These are phyloP conservation scores for Zaprionus ghesquierei DNA, from an alignment of 1,140 invertebrate genomes.

Conservation along the genomic window DNA sequence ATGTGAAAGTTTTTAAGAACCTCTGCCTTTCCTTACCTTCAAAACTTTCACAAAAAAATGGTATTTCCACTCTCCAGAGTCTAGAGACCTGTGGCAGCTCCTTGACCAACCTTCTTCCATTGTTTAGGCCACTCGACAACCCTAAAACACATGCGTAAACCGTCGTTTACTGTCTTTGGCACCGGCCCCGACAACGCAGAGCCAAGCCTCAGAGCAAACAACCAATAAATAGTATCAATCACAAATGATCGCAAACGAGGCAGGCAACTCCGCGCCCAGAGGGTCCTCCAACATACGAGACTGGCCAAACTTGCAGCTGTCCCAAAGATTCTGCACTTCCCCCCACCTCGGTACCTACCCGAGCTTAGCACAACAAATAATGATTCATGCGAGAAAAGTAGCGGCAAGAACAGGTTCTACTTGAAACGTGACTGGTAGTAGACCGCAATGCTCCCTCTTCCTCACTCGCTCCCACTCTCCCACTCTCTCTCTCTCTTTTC, in stretches of 20 bases:
- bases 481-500: background rate
- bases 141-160: slow-evolving; percentile 37
- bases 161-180: slow-evolving; percentile 6
- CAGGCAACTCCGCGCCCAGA: slow-evolving; percentile 59
- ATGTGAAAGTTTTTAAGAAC: no score
- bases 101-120: background rate
- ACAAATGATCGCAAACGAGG: slow-evolving; percentile 76
- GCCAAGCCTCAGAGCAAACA: slow-evolving; percentile 50
- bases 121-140: slow-evolving; percentile 32
- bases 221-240: slow-evolving; percentile 79
- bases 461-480: background rate
- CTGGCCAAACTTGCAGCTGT: slow-evolving; percentile 77
- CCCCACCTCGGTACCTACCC: background rate
- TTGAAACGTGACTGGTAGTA: slow-evolving; percentile 55
- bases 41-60: background rate
- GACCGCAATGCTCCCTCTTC: background rate
- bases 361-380: slow-evolving; percentile 65
- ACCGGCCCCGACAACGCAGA: background rate
- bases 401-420: slow-evolving; percentile 72
- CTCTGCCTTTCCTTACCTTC: background rate
- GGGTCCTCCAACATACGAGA: slow-evolving; percentile 26
- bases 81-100: background rate
- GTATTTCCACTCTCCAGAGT: background rate
- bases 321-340: slow-evolving; percentile 34
- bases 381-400: slow-evolving; percentile 80